Percentiles rank a stretch among this genome's conserved stretches.
Conservation (phyloP, 2,888 invertebrate genomes). For the Nesidiocoris tenuis region DNA sequence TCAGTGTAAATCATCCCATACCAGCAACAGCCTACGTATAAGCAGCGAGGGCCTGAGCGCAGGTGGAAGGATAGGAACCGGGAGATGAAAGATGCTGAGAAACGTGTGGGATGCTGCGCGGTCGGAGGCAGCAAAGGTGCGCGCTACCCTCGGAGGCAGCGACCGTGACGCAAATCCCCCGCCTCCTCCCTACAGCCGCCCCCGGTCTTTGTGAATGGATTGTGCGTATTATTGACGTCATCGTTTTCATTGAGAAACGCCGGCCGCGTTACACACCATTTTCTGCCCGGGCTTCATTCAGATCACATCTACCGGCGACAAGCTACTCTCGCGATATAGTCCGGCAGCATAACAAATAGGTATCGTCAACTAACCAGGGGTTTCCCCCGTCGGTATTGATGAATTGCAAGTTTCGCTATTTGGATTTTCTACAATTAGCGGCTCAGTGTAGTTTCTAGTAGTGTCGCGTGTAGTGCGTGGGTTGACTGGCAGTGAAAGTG, state of each 20-base stretch:
- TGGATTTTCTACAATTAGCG: not conserved
- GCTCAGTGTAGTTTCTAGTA: not conserved
- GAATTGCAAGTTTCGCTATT: too few species aligned
- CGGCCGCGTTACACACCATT: conserved; percentile 28
- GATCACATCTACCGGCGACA: conserved; percentile 1
- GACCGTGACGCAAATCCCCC: conserved; percentile 13
- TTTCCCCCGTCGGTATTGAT: too few species aligned
- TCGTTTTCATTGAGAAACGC: conserved; percentile 26
- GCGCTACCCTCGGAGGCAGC: conserved; percentile 17
- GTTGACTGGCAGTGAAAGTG: conserved; percentile 10
- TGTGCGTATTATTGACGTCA: conserved; percentile 35
- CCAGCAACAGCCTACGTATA: not conserved
- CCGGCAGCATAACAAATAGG: too few species aligned
- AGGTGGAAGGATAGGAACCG: not conserved
- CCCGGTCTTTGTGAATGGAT: conserved; percentile 20
- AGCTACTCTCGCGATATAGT: too few species aligned
- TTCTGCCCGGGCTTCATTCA: conserved; percentile 25
- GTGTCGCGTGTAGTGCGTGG: not conserved
- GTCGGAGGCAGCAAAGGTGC: not conserved
- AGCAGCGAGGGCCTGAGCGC: too few species aligned
- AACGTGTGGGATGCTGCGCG: not conserved
- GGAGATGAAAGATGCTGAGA: not conserved
- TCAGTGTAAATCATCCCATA: not conserved
- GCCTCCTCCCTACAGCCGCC: conserved; percentile 4
- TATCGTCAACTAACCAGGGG: too few species aligned